Percentiles rank a stretch among this genome's conserved stretches.
Conservation (phyloP, 2,113 vertebrate species). For the Pedetes capensis region DNA sequence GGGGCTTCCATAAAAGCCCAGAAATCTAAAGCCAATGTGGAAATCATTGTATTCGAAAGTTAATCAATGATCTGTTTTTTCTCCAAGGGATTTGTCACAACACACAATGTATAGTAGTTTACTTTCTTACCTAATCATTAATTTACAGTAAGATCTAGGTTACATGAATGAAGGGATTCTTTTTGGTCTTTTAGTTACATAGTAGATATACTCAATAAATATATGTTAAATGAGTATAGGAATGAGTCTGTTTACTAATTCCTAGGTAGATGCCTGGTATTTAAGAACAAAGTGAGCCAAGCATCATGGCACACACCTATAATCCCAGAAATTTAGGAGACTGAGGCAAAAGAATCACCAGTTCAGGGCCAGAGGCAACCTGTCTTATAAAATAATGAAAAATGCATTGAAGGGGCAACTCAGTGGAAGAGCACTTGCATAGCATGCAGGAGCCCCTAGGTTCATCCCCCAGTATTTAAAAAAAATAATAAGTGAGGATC, state of each 20-base stretch:
- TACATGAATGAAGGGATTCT: background rate
- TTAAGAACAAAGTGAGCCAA: background rate
- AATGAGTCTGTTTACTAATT: background rate
- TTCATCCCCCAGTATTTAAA: too few species aligned
- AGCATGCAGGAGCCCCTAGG: too few species aligned
- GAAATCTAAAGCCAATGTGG: background rate
- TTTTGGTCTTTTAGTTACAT: background rate
- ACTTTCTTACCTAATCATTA: fast-evolving
- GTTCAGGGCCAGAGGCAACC: too few species aligned
- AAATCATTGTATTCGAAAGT: background rate
- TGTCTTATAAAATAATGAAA: too few species aligned
- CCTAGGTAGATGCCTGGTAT: background rate
- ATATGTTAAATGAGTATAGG: background rate
- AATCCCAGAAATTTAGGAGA: too few species aligned
- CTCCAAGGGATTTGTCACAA: background rate
- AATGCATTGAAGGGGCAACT: too few species aligned
- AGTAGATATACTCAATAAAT: background rate
- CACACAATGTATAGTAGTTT: background rate
- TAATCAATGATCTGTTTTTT: background rate
- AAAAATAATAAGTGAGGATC: too few species aligned
- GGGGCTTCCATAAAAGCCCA: background rate
- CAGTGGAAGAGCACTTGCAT: too few species aligned
- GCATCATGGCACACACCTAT: too few species aligned
- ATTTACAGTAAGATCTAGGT: background rate
- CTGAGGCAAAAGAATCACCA: too few species aligned